Base-by-base conservation (phyloP, 1,140 invertebrate genomes). In the Ceratitis capitata region DNA sequence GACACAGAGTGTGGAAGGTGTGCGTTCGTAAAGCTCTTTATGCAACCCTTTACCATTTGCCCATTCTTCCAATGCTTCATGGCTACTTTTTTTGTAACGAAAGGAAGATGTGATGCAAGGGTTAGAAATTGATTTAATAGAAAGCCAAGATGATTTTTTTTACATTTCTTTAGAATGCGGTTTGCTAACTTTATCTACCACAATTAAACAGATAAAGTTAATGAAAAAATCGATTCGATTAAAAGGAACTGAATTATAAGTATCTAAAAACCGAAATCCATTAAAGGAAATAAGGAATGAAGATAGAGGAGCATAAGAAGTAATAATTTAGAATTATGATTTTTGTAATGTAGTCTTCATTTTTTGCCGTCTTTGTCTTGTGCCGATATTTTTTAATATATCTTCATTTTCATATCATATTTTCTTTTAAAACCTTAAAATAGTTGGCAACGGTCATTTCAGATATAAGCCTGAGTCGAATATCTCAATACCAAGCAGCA, bases 111-210 rank as follows among this genome's bases (percentile, higher is more conserved):
- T 45, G 39, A n/a, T 10, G 35, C 16, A 16, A 78, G 45, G 39
- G n/a, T 9, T 45, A 78, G 69, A n/a, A 78, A 45, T 78, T 78
- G 69, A 78, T 78, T 78, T 78, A 45, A 78, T 78, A 19, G 35
- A 78, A 78, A 78, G 39, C 32, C 45, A 39, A 14, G 58, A 12
- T 16, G 16, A 47, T 14, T 32, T 29, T 78, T 42, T 78, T 78
- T 78, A 39, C 3, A 78, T 42, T 78, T 78, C 39, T 47, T 78
- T 78, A 78, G 19, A 78, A 47, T 78, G 69, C n/a, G 69, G 69
- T 78, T 78, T 78, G 35, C 69, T 78, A 78, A 78, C 69, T 45
- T 78, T 45, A 78, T 78, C 69, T 78, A 45, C 69, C n/a, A 23
- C 39, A 78, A 45, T 45, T 78, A 78, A 78, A 7, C 23, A 7